Percentiles rank a stretch among this genome's conserved stretches.
These are phyloP conservation scores for Sarcophaga carnaria DNA, from an alignment of 2,888 invertebrate genomes.

Conservation along the genomic window DNA sequence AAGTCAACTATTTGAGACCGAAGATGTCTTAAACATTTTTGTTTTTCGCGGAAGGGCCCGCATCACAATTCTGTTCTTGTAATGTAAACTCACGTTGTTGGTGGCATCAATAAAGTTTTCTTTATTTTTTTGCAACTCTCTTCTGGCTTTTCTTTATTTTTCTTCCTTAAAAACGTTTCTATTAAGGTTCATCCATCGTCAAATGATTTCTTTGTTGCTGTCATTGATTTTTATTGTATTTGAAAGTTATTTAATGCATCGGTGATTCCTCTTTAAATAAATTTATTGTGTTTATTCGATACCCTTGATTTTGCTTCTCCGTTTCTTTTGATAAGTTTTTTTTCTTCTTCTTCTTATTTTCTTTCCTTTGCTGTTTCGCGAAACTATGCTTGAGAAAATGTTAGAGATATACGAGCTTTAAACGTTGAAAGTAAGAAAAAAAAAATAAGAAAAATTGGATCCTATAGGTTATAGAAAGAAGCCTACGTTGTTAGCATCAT, in stretches of 20 bases:
- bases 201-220: conserved; percentile 13
- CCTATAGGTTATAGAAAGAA: conserved; percentile 46
- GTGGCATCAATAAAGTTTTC: neutral
- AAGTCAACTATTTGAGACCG: no score
- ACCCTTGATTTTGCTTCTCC: conserved; percentile 29
- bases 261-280: conserved; percentile 54
- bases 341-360: neutral
- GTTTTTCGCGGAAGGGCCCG: neutral
- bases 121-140: no score
- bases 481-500: conserved; percentile 34
- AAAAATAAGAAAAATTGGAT: conserved; percentile 43
- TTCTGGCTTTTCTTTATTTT: neutral
- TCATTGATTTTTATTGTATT: conserved; percentile 49
- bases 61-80: neutral
- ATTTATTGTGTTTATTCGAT: conserved; percentile 51
- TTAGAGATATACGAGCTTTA: conserved; percentile 17
- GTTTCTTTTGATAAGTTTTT: neutral
- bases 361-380: neutral
- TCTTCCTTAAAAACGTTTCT: neutral
- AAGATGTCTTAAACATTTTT: neutral
- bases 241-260: conserved; percentile 59
- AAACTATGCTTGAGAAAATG: conserved; percentile 51
- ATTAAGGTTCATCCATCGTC: neutral
- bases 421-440: neutral
- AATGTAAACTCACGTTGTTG: neutral